A percentile compares a stretch with the other conserved stretches of the same genome.
phyloP scores from a whole-genome alignment of 2,888 invertebrate species.

The Seira musarum region DNA sequence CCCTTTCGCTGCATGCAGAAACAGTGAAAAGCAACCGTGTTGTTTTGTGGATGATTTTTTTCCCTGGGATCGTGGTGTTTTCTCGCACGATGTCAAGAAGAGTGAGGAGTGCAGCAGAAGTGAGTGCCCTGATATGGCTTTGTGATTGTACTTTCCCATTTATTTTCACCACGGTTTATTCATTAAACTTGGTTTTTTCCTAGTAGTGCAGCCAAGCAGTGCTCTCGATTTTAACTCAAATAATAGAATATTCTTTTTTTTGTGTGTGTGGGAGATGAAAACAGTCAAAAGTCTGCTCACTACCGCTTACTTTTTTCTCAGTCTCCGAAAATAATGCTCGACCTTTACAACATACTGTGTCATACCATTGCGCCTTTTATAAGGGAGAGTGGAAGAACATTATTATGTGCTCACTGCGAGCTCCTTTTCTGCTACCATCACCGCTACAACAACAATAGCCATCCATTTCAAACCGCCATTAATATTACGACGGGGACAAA shows the following conservation, averaged over 20 bases:
- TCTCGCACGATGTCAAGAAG: slow-evolving; percentile 1
- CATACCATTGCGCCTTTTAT: slow-evolving; percentile 31
- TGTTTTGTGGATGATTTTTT: background rate
- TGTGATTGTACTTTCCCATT: slow-evolving; percentile 26
- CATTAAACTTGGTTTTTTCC: slow-evolving; percentile 34
- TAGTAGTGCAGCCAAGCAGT: background rate
- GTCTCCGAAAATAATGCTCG: slow-evolving; percentile 35
- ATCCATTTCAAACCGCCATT: slow-evolving; percentile 41
- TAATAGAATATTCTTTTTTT: background rate
- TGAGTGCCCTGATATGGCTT: slow-evolving; percentile 33
- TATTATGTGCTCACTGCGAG: slow-evolving; percentile 28
- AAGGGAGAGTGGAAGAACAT: background rate
- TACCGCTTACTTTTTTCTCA: slow-evolving; percentile 18
- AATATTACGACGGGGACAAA: slow-evolving; percentile 29
- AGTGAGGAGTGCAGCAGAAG: slow-evolving; percentile 1
- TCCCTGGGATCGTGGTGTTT: background rate
- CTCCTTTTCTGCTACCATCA: background rate
- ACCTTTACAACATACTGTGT: slow-evolving; percentile 34
- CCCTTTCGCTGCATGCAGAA: background rate
- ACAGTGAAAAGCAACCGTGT: background rate
- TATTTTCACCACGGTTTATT: slow-evolving; percentile 27
- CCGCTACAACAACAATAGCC: slow-evolving; percentile 27
- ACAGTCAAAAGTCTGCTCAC: background rate
- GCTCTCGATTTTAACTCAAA: too few relatives aligned
- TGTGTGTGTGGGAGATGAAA: background rate